Evolutionary conservation across 1,140 invertebrate genomes (phyloP), one percentile per base, ranked within the genome.

Genomic region (Heterodera schachtii): DNA sequence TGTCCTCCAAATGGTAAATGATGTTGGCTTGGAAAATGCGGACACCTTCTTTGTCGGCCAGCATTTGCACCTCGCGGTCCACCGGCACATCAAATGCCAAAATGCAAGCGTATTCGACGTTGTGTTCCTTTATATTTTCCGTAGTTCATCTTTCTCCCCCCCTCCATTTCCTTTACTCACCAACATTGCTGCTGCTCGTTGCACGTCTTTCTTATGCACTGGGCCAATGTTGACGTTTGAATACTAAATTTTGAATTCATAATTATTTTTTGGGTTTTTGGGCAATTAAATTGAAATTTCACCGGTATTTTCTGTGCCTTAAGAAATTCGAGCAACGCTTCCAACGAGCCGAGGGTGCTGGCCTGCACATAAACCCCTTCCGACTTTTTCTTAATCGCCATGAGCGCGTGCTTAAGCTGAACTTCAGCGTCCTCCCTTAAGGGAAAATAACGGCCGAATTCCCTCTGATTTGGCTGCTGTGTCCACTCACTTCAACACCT

Each of bases 1-100:
- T 94, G 91, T 99, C 97, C 91, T 98, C 98, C 81, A 99, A 92
- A 92, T 99, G 98, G 92, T 99, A 99, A 88, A 99, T 99, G 90
- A 99, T 99, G 91, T 99, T 97, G 3, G 98, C 98, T 80, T 96
- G 94, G 93, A 99, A 99, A 88, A 99, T 97, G 91, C 94, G 96
- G 67, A 99, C 96, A 76, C 95, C 95, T 69, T 97, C 90, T 73
- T 93, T 93, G 88, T 99, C 97, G 0, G 98, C 98, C 90, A 98
- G 91, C 90, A 98, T 96, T 91, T 99, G 96, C 1, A 97, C 97
- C 88, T 99, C 98, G 79, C 94, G 92, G 90, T 99, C 97, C 47
- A 99, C 94, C 92, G 97, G 98, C 1, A 99, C 97, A 92, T 99
- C 97, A 91, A 99, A 99, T 0, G 98, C 98, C 81, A 99, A 92